Evolutionary conservation across 2,113 vertebrate genomes (phyloP).

Genomic region (Peromyscus leucopus): DNA sequence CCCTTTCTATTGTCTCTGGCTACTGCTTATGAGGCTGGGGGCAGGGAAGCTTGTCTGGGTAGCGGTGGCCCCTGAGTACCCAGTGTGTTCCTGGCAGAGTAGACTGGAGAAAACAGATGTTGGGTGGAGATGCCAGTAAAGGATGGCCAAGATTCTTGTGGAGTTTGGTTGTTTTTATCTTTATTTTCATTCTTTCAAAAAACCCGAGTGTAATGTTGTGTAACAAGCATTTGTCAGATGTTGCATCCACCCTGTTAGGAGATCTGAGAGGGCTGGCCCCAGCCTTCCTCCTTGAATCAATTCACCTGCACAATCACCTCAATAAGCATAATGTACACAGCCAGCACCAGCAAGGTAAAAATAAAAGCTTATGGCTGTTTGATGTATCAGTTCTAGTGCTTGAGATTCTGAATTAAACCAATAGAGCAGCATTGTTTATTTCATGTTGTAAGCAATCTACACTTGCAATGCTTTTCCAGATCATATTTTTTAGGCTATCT

Average conservation of each 20-base stretch:
- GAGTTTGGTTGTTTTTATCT: conserved; percentile 35
- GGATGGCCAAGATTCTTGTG: background rate
- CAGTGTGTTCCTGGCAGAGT: background rate
- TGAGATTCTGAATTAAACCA: background rate
- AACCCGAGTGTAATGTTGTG: background rate
- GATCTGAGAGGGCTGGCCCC: background rate
- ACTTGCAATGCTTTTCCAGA: conserved; percentile 41
- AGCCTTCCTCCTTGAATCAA: background rate
- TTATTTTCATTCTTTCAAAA: conserved; percentile 46
- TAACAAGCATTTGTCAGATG: conserved; percentile 1
- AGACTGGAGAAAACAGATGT: background rate
- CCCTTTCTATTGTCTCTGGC: background rate
- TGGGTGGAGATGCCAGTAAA: background rate
- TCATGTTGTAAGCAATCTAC: conserved; percentile 29
- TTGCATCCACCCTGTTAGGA: background rate
- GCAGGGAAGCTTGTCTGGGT: background rate
- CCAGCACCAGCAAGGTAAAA: conserved; percentile 22
- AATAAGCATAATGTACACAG: background rate
- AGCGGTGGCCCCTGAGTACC: fast-evolving
- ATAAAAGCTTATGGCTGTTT: background rate
- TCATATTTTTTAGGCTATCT: conserved; percentile 31
- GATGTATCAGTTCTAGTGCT: background rate
- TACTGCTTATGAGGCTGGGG: background rate
- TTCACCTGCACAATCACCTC: background rate
- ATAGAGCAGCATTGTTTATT: background rate